Percentiles rank a stretch among this genome's conserved stretches.
These are phyloP conservation scores for Tiliqua scincoides DNA, from an alignment of 2,113 vertebrate genomes.

Conservation along the genomic window DNA sequence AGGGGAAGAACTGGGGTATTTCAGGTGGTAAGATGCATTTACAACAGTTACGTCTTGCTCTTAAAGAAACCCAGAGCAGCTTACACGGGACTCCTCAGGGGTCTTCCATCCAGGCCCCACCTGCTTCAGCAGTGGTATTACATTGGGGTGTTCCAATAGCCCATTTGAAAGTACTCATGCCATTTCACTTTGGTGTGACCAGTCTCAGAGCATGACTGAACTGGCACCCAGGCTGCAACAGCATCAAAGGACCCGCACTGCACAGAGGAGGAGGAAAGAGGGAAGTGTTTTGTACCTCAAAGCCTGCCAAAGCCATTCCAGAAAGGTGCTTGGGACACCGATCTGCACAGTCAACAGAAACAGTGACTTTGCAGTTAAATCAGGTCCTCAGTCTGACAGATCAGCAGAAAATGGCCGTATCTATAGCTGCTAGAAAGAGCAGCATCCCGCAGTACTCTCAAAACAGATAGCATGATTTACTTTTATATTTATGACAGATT, in stretches of 20 bases:
- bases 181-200: neutral
- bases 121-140: neutral
- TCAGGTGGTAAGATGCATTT: too few species aligned
- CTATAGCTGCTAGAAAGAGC: neutral
- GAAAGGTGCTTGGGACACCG: neutral
- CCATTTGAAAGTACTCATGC: neutral
- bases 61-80: too few species aligned
- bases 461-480: neutral
- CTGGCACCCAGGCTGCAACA: neutral
- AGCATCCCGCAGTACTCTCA: neutral
- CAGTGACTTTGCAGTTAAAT: neutral
- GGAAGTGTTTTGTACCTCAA: neutral
- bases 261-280: slow-evolving; percentile 17
- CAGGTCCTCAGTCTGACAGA: neutral
- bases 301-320: neutral
- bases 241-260: too few species aligned
- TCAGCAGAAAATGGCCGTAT: neutral
- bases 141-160: too few species aligned
- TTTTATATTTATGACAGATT: neutral
- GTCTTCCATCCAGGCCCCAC: neutral
- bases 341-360: neutral
- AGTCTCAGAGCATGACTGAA: neutral
- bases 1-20: too few species aligned
- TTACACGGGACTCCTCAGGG: too few species aligned
- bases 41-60: too few species aligned